Evolutionary conservation across 1,140 invertebrate genomes (phyloP).

Genomic region (Hestina assimilis): DNA sequence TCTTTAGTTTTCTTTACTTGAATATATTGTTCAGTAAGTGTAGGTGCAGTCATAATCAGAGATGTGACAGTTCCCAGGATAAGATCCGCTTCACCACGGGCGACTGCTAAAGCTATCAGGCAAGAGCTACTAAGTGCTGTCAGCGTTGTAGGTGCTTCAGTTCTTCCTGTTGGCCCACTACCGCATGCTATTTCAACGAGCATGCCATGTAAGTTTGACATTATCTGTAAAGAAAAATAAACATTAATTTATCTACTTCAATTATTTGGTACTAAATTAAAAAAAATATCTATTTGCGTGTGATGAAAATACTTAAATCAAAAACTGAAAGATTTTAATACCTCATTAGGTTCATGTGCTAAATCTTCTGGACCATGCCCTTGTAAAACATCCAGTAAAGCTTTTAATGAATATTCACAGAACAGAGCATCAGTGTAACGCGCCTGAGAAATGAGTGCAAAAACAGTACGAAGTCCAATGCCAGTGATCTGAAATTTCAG

Average conservation of each 20-base stretch:
- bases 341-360: slow-evolving; percentile 70
- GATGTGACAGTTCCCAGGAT: slow-evolving; percentile 91
- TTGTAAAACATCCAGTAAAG: slow-evolving; percentile 94
- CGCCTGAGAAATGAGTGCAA: slow-evolving; percentile 94
- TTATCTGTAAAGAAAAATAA: slow-evolving; percentile 47
- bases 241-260: background rate
- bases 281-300: no score
- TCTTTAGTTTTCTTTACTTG: slow-evolving; percentile 77
- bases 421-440: slow-evolving; percentile 87
- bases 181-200: slow-evolving; percentile 69
- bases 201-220: slow-evolving; percentile 58
- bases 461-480: slow-evolving; percentile 93
- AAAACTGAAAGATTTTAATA: slow-evolving; percentile 23
- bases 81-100: slow-evolving; percentile 95
- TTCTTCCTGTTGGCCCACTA: slow-evolving; percentile 79
- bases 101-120: slow-evolving; percentile 93
- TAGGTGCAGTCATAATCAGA: slow-evolving; percentile 91
- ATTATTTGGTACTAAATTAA: background rate
- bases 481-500: slow-evolving; percentile 91
- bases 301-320: background rate
- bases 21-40: slow-evolving; percentile 88
- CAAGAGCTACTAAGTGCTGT: slow-evolving; percentile 94
- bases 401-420: slow-evolving; percentile 91
- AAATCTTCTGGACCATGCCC: slow-evolving; percentile 91
- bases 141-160: slow-evolving; percentile 85